A percentile compares a stretch with the other conserved stretches of the same genome.
Evolutionary conservation across 2,797 vertebrate genomes (phyloP).

Genomic region (Garrulus glandarius): DNA sequence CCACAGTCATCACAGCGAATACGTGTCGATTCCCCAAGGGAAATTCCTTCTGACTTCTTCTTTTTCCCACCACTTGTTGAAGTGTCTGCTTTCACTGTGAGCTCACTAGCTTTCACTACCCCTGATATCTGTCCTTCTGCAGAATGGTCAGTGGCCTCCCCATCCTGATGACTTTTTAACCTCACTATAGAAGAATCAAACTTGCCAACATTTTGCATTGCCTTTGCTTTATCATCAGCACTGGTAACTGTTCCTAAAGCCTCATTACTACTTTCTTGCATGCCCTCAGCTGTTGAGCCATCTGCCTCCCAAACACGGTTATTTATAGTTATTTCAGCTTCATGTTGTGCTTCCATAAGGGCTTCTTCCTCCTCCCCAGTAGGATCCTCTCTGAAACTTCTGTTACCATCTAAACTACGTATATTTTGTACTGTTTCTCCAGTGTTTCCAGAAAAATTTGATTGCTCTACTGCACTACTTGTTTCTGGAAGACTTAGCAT

Average conservation of each 20-base stretch:
- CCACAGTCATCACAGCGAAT: constrained; percentile 96
- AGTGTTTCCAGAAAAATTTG: background rate
- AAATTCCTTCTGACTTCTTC: constrained; percentile 71
- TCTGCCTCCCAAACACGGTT: constrained; percentile 69
- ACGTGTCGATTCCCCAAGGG: constrained; percentile 69
- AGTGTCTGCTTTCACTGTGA: constrained; percentile 47
- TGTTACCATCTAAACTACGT: constrained; percentile 33
- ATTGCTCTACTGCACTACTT: constrained; percentile 26
- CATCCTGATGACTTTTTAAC: constrained; percentile 80
- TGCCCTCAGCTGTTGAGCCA: constrained; percentile 60
- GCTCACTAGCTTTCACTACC: constrained; percentile 18
- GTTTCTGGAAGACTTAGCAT: constrained; percentile 24
- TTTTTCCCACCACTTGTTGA: constrained; percentile 57
- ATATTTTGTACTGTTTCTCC: background rate
- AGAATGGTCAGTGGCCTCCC: constrained; percentile 64
- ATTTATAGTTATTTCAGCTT: constrained; percentile 64
- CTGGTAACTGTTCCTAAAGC: constrained; percentile 57
- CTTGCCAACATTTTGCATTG: constrained; percentile 68
- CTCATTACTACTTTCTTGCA: constrained; percentile 58
- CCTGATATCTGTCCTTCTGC: constrained; percentile 53
- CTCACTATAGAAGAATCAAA: constrained; percentile 93
- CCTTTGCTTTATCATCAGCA: constrained; percentile 70
- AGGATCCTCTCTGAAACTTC: constrained; percentile 21
- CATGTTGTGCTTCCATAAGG: constrained; percentile 65
- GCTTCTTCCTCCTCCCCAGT: constrained; percentile 52